These are phyloP conservation scores for Apis cerana DNA, from an alignment of 1,140 invertebrate genomes.

Conservation along the genomic window DNA sequence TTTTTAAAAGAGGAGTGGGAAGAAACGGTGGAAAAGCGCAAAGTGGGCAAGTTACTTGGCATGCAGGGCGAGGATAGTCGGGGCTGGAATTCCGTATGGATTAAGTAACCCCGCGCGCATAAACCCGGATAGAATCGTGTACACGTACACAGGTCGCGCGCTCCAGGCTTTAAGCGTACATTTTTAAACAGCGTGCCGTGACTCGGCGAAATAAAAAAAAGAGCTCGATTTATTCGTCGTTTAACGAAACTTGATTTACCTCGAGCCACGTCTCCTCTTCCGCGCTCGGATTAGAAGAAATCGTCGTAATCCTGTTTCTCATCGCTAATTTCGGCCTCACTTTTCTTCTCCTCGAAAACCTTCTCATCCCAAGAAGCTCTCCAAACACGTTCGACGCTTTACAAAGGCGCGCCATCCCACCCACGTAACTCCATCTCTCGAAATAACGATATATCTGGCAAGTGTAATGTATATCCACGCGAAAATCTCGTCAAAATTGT, in stretches of 20 bases:
- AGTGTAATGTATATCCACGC: background rate
- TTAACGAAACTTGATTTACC: slow-evolving; percentile 43
- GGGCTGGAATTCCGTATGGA: slow-evolving; percentile 67
- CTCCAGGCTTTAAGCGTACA: slow-evolving; percentile 20
- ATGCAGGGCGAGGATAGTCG: slow-evolving; percentile 63
- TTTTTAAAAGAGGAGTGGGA: slow-evolving; percentile 24
- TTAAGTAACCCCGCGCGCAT: slow-evolving; percentile 61
- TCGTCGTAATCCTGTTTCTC: background rate
- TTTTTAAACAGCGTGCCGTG: slow-evolving; percentile 27
- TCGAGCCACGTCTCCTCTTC: background rate
- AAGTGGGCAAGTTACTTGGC: slow-evolving; percentile 63
- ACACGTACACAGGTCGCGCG: slow-evolving; percentile 35
- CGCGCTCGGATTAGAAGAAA: background rate
- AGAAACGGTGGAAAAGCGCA: slow-evolving; percentile 40
- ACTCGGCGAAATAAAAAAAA: background rate
- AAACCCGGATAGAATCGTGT: slow-evolving; percentile 45
- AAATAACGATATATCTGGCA: background rate
- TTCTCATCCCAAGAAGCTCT: background rate
- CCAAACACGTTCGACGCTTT: background rate
- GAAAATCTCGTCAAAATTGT: slow-evolving; percentile 21
- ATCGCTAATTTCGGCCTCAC: background rate
- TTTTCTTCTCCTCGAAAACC: background rate
- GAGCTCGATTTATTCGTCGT: slow-evolving; percentile 39
- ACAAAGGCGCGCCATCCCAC: too few species aligned
- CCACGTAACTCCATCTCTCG: too few species aligned